Percentiles rank a stretch among this genome's conserved stretches.
phyloP scores from a whole-genome alignment of 2,113 vertebrate species.

The Cepphus grylle region DNA sequence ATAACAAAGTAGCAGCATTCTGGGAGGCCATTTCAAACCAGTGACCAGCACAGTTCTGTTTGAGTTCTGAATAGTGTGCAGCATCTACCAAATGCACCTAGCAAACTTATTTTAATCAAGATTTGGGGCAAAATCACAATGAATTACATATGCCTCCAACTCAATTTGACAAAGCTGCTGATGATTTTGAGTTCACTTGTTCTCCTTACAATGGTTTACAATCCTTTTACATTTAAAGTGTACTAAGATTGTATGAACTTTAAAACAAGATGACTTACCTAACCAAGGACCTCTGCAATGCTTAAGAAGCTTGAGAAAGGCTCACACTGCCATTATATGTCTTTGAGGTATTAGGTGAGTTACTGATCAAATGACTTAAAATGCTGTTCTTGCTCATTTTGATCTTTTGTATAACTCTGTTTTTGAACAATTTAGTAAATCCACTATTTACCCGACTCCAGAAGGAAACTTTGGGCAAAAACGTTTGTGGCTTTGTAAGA shows the following conservation, averaged over 20 bases:
- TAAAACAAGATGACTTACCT: not conserved
- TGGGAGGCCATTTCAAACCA: not conserved
- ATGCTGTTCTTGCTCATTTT: not conserved
- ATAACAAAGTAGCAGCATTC: not conserved
- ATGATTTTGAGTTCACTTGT: not conserved
- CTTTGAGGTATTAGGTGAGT: not conserved
- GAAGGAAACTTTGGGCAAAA: not conserved
- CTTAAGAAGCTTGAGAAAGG: not conserved
- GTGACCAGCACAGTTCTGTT: not conserved
- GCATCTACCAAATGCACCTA: not conserved
- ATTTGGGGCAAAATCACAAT: not conserved
- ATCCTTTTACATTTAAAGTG: not conserved
- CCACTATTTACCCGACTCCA: not conserved
- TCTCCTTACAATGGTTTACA: not conserved
- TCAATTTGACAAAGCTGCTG: not conserved
- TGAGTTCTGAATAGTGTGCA: not conserved
- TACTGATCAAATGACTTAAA: not conserved
- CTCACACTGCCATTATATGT: not conserved
- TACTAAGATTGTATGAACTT: not conserved
- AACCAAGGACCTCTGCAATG: not conserved
- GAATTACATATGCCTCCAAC: not conserved
- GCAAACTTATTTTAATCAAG: not conserved
- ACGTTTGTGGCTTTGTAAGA: not conserved
- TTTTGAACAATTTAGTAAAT: not conserved
- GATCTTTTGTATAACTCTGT: not conserved